Percentiles rank a stretch among this genome's conserved stretches.
These are phyloP conservation scores for Gopherus evgoodei DNA, from an alignment of 2,113 vertebrate species.

Conservation along the genomic window DNA sequence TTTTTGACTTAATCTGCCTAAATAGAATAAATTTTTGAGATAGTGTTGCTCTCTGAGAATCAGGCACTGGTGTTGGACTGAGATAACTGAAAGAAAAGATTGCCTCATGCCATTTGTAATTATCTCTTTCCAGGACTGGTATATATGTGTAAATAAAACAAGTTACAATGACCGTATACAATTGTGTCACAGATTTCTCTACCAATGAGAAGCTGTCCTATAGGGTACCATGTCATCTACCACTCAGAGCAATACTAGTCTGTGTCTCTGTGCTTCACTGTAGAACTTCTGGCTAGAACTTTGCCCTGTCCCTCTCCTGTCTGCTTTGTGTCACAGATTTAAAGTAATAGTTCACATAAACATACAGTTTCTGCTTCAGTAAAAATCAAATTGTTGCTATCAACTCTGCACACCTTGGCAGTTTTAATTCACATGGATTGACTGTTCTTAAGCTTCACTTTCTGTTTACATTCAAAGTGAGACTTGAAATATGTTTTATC, in stretches of 20 bases:
- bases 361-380: neutral
- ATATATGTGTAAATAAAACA: neutral
- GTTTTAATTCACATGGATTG: neutral
- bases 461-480: neutral
- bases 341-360: neutral
- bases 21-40: neutral
- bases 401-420: neutral
- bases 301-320: neutral
- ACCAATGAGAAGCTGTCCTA: neutral
- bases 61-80: neutral
- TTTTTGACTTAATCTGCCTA: neutral
- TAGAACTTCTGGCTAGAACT: neutral
- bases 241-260: neutral
- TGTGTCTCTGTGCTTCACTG: neutral
- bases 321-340: neutral
- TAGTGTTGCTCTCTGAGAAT: neutral
- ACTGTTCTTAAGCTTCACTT: neutral
- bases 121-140: neutral
- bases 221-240: neutral
- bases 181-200: neutral
- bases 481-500: neutral
- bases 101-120: neutral
- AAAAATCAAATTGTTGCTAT: neutral
- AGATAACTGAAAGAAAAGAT: neutral
- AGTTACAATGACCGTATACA: neutral